Evolutionary conservation across 2,113 vertebrate species (phyloP), one percentile per base, ranked within the genome.

Genomic region (Passer montanus): DNA sequence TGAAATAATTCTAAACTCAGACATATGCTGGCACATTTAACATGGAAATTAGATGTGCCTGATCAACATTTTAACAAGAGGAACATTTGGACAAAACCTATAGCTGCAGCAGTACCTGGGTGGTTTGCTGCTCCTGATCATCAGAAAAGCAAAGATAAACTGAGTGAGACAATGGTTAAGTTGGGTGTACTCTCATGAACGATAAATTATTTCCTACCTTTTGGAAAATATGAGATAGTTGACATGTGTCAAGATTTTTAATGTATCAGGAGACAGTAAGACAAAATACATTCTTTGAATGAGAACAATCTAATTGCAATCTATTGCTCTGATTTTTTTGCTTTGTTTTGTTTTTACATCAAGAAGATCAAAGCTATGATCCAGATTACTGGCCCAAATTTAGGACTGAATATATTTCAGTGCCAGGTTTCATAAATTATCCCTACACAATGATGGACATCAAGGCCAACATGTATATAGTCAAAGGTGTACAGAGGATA

Each of bases 201-300:
- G 44, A 93, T 31, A 94, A 95, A 93, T 60, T 84, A 90, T 79
- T 75, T 59, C 58, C 72, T 81, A 41, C 86, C 89, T 96, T 66
- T 84, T 53, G 75, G 56, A 64, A 95, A 95, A 94, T 84, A 88
- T 77, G 91, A 93, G 93, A 73, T 89, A 67, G 46, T 4, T 74
- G 83, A 88, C 73, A 70, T 7, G 18, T 74, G 93, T 44, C 85
- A 83, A 87, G 33, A 84, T 72, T 50, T 86, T 88, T 94, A 96
- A 92, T 76, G 91, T 95, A 92, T 94, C 87, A 80, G 62, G 15
- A 49, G 60, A 87, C 66, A 89, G 66, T 73, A 92, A 79, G 44
- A 58, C 18, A 79, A 89, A 95, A 90, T 13, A 59, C 28, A 70
- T 41, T 86, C 26, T 87, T 56, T 83, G 67, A 83, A 83, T 18